Base-by-base conservation (phyloP, 2,113 vertebrate genomes). In the Pedionomus torquatus region DNA sequence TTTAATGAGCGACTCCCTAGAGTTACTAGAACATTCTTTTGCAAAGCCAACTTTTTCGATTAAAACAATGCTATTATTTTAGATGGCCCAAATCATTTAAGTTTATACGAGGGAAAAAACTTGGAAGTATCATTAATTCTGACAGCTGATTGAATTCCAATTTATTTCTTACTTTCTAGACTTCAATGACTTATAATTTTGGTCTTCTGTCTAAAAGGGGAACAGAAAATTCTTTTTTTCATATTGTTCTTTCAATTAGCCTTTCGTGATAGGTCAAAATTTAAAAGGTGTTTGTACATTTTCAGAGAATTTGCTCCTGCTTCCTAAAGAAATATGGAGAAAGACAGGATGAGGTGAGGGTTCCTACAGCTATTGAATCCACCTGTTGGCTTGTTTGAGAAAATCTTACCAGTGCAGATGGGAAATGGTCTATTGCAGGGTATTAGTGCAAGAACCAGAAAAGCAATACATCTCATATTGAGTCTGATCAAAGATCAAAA, bases 121-220 rank as follows among this genome's bases (percentile, higher is more conserved):
- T 86, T 96, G 41, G 44, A 93, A 66, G 60, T 13, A 30, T 90
- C 82, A 94, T 95, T 96, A 95, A 93, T 97, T 96, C 54, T 96
- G 90, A 94, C 33, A 95, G 54, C 72, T 97, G 93, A 95, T 96
- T 96, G 65, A 66, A 93, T 97, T 97, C 88, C 63, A 95, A 81
- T 97, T 87, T 96, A 92, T 96, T 97, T 96, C 31, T 83, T 64
- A 90, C 68, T 91, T 95, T 92, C 46, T 72, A 91, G 28, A 69
- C 51, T 90, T 85, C 48, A 94, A 93, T 78, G 35, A 94, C 96
- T 97, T 93, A 92, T 95, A 83, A 90, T 97, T 97, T 96, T 94
- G 44, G 70, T 96, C 43, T 96, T 35, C 69, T 95, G 46, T 95
- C 74, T 95, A 52, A 95, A 81, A 60, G n/a, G 57, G 93, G 64